phyloP scores from a whole-genome alignment of 2,797 vertebrate genomes.

The Hylomyscus alleni region DNA sequence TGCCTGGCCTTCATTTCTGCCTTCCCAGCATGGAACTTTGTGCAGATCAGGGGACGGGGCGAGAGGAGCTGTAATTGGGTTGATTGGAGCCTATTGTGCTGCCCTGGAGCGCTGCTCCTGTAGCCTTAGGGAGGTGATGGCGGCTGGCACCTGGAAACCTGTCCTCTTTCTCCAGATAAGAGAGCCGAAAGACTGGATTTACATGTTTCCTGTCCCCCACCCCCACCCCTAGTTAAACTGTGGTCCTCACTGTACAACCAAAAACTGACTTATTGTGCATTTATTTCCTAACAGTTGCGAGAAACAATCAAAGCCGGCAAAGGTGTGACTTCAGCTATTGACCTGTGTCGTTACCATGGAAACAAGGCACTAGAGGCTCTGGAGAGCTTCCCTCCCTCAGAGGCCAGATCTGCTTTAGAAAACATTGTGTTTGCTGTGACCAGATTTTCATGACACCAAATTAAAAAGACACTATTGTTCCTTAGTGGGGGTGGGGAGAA shows the following conservation, averaged over 20 bases:
- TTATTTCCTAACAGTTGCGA: constrained; percentile 93
- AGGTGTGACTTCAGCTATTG: constrained; percentile 96
- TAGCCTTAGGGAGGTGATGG: constrained; percentile 46
- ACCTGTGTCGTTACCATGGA: constrained; percentile 98
- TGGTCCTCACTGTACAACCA: constrained; percentile 33
- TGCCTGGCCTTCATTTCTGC: neutral
- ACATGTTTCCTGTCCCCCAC: neutral
- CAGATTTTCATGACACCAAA: constrained; percentile 92
- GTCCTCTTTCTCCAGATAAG: constrained; percentile 54
- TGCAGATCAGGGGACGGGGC: neutral
- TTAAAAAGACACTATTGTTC: constrained; percentile 74
- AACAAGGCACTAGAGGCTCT: constrained; percentile 97
- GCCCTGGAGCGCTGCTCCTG: neutral
- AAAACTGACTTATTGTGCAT: constrained; percentile 82
- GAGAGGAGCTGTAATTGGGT: constrained; percentile 47
- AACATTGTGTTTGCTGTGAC: constrained; percentile 96
- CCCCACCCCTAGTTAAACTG: neutral
- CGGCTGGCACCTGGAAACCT: constrained; percentile 53
- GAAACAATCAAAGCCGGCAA: constrained; percentile 94
- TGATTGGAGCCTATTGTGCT: constrained; percentile 11
- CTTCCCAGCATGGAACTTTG: constrained; percentile 2
- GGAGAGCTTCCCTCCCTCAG: constrained; percentile 95
- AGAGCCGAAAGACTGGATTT: constrained; percentile 29
- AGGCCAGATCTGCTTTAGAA: constrained; percentile 97
- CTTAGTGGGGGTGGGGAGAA: neutral